These are phyloP conservation scores for Diglossa cyanea DNA, from an alignment of 2,797 vertebrate genomes.

Conservation along the genomic window DNA sequence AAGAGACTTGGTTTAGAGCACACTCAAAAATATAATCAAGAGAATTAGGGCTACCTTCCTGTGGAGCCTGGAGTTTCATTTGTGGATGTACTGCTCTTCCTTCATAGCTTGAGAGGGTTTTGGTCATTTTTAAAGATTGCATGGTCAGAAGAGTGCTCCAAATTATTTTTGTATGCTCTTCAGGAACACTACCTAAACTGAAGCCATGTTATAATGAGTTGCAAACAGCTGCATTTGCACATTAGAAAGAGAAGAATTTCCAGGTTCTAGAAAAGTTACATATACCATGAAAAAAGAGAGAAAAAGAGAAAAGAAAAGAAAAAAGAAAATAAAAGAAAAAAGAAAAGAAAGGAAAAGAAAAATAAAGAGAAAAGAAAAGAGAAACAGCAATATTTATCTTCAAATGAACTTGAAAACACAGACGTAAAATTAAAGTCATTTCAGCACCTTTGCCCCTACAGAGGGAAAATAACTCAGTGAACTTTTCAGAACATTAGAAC, in stretches of 20 bases:
- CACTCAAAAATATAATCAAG: neutral
- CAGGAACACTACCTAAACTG: neutral
- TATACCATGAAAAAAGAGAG: neutral
- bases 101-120: neutral
- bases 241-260: neutral
- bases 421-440: neutral
- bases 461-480: neutral
- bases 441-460: neutral
- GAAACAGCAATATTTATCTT: neutral
- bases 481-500: slow-evolving; percentile 20
- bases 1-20: neutral
- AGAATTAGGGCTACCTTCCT: neutral
- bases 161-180: neutral
- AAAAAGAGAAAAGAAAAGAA: too few relatives aligned
- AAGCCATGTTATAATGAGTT: neutral
- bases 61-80: neutral
- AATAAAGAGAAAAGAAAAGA: too few relatives aligned
- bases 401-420: neutral
- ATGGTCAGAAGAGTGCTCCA: neutral
- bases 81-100: neutral
- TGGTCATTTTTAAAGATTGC: neutral
- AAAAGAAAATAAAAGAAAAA: too few relatives aligned
- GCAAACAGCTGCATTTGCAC: neutral
- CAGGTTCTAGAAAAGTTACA: neutral
- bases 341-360: fast-evolving